phyloP scores from a whole-genome alignment of 2,113 vertebrate species.

The Pseudorhombus dupliciocellatus region DNA sequence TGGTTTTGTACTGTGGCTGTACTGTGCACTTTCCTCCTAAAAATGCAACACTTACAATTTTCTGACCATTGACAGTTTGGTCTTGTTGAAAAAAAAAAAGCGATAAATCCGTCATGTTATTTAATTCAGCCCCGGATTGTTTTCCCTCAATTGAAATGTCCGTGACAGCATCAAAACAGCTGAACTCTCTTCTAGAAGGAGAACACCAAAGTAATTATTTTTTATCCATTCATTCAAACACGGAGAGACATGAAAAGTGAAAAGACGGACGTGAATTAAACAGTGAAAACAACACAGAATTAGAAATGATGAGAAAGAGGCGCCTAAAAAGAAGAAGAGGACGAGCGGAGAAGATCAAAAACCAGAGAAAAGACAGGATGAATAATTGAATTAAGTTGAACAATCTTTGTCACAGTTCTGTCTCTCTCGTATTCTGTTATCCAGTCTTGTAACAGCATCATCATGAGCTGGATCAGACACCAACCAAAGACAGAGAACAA shows the following conservation, averaged over 20 bases:
- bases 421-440: conserved; percentile 10
- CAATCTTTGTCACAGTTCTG: conserved; percentile 17
- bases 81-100: no score
- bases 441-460: conserved; percentile 20
- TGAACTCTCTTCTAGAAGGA: not conserved
- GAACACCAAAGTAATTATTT: not conserved
- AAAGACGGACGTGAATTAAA: not conserved
- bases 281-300: conserved; percentile 3
- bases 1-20: no score
- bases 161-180: not conserved
- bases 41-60: not conserved
- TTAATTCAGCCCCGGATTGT: not conserved
- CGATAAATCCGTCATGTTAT: no score
- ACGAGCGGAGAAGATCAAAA: not conserved
- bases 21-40: no score
- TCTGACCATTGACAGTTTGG: not conserved
- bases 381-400: conserved; percentile 30
- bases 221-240: not conserved
- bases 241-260: not conserved
- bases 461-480: conserved; percentile 31
- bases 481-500: conserved; percentile 12
- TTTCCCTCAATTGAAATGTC: not conserved
- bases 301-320: not conserved
- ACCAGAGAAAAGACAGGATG: conserved; percentile 20
- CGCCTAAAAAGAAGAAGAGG: not conserved